A percentile compares a stretch with the other conserved stretches of the same genome.
phyloP scores from a whole-genome alignment of 2,113 vertebrate genomes.

The Ranitomeya variabilis region DNA sequence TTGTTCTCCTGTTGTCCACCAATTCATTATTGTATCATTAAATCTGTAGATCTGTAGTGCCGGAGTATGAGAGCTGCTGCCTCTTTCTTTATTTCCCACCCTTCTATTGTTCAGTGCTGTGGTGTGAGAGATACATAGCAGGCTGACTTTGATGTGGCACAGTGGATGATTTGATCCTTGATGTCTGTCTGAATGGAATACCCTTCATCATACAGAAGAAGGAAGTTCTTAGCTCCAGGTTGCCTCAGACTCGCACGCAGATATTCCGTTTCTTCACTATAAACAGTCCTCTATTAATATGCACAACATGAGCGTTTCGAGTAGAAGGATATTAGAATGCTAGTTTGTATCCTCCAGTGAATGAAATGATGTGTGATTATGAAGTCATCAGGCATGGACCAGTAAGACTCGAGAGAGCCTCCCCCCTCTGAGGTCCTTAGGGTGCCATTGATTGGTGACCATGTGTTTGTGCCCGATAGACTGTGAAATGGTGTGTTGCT shows the following conservation, averaged over 20 bases:
- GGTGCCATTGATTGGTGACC: conserved; percentile 99
- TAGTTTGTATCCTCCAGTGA: conserved; percentile 90
- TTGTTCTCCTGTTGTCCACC: not conserved
- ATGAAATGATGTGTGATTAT: conserved; percentile 99
- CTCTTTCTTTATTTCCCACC: conserved; percentile 69
- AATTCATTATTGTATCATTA: not conserved
- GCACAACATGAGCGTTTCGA: conserved; percentile 81
- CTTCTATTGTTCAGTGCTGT: conserved; percentile 73
- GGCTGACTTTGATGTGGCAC: conserved; percentile 75
- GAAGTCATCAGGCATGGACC: conserved; percentile 99
- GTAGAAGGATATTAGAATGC: conserved; percentile 91
- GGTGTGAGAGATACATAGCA: conserved; percentile 68
- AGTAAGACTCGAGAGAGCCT: conserved; percentile 85
- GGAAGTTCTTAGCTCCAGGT: conserved; percentile 70
- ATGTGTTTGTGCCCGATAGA: conserved; percentile 99
- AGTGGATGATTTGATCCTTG: conserved; percentile 66
- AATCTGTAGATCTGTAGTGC: not conserved
- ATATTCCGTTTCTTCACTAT: conserved; percentile 67
- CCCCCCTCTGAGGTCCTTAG: conserved; percentile 86
- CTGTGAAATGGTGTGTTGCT: conserved; percentile 99
- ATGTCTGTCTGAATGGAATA: conserved; percentile 67
- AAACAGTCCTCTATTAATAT: conserved; percentile 79
- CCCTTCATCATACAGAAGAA: conserved; percentile 68
- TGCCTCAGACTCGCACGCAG: conserved; percentile 63
- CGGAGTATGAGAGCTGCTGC: conserved; percentile 11